Base-by-base conservation (phyloP, 2,113 vertebrate genomes). In the Apus apus region DNA sequence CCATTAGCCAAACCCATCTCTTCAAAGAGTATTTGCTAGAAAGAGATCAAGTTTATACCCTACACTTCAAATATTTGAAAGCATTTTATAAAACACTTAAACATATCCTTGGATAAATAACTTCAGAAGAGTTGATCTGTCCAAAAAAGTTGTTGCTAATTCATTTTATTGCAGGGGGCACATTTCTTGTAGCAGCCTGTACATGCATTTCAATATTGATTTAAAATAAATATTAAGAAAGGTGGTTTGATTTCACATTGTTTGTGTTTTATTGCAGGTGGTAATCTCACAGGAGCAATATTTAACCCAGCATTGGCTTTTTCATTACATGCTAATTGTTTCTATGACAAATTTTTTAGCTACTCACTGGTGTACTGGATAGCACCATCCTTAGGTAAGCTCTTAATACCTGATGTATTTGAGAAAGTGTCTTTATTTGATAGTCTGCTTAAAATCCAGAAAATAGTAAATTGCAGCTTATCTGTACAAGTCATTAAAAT, bases 241-340 rank as follows among this genome's bases (percentile, higher is more conserved):
- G 9, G 13, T 58, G 8, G 19, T 87, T 91, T 93, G 34, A 50
- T 87, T 67, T 94, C 58, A 72, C 83, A 53, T 12, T 97, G 46
- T 76, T 96, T 96, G 62, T 57, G 27, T 94, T 91, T 92, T 95
- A 5, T 97, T 98, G 26, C 97, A 99, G 99, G 99, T 95, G 99
- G 98, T 75, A 96, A 97, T 60, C 83, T 98, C 75, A 99, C 99
- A 1, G 99, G 99, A 94, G 99, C 99, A 1, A 97, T 99, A 91
- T 99, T 99, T 89, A 99, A 99, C 92, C 99, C 99, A 11, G 99
- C 98, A 1, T 16, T 99, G 98, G 99, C 99, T 62, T 98, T 99
- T 95, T 99, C 99, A 50, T 98, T 99, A 15, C 98, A 99, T 87
- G 98, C 99, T 91, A 77, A 92, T 80, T 99, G 99, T 96, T 98